Percentiles rank a stretch among this genome's conserved stretches.
Evolutionary conservation across 2,888 invertebrate species (phyloP).

Genomic region (Baronia brevicornis): DNA sequence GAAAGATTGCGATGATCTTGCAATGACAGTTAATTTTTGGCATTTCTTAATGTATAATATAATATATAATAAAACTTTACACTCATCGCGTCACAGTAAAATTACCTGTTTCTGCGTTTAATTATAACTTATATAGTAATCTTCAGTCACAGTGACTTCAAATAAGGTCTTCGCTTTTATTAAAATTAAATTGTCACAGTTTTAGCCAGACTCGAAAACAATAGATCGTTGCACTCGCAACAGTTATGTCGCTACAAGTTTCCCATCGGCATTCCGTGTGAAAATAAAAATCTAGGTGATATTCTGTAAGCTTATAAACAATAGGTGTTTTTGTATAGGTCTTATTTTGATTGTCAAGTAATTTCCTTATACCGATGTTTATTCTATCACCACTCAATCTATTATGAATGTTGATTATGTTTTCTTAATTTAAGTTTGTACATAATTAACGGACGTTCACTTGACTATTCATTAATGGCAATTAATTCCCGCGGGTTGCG

Average conservation of each 20-base stretch:
- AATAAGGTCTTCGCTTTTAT: no score
- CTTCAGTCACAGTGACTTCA: no score
- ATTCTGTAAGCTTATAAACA: constrained; percentile 37
- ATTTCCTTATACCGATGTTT: constrained; percentile 15
- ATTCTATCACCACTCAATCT: neutral
- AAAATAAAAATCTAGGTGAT: constrained; percentile 39
- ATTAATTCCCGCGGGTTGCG: constrained; percentile 74
- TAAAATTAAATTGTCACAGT: no score
- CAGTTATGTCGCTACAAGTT: constrained; percentile 14
- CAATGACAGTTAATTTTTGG: no score
- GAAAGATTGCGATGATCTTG: no score
- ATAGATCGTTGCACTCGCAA: constrained; percentile 33
- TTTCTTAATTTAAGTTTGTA: constrained; percentile 33
- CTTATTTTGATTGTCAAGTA: no score
- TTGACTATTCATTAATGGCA: constrained; percentile 75
- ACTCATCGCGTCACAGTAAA: no score
- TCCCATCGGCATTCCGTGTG: constrained; percentile 55
- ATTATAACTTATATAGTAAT: no score
- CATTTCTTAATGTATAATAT: no score
- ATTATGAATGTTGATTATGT: constrained; percentile 13
- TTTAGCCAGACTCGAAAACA: no score
- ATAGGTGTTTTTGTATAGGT: constrained; percentile 30
- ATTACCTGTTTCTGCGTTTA: no score
- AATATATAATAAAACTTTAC: no score
- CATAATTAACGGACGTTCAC: constrained; percentile 72